Conservation (phyloP, 2,113 vertebrate species). For the Morone chrysops region DNA sequence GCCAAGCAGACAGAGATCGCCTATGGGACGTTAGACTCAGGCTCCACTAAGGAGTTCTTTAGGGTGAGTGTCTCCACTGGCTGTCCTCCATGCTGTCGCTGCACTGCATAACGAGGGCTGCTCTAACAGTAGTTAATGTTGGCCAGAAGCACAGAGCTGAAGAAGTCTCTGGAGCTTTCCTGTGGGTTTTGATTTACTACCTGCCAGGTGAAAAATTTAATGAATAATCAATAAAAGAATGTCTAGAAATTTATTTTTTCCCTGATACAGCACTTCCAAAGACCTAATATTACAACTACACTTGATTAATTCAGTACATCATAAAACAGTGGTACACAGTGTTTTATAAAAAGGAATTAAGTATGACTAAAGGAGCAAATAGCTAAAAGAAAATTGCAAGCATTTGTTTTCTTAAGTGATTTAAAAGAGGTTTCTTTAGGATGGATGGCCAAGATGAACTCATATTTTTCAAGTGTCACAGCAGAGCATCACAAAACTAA, state of each 20-base stretch:
- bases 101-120: neutral
- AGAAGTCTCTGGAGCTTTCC: conserved; percentile 31
- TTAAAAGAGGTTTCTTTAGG: conserved; percentile 23
- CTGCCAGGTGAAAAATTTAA: conserved; percentile 46
- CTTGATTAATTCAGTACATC: conserved; percentile 40
- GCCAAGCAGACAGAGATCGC: conserved; percentile 98
- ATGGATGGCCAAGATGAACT: conserved; percentile 1
- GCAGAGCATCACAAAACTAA: conserved; percentile 8
- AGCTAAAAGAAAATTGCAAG: neutral
- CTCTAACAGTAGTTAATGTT: conserved; percentile 16
- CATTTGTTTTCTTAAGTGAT: conserved; percentile 33
- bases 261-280: conserved; percentile 44
- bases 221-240: conserved; percentile 50
- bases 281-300: neutral
- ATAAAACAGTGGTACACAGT: conserved; percentile 8
- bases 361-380: conserved; percentile 17
- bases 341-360: conserved; percentile 19
- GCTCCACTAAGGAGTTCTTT: conserved; percentile 99
- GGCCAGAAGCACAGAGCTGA: conserved; percentile 31
- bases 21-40: conserved; percentile 96
- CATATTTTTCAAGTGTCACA: conserved; percentile 15
- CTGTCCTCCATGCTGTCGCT: conserved; percentile 20
- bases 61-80: conserved; percentile 86
- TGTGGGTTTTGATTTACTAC: conserved; percentile 49
- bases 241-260: conserved; percentile 11